These are phyloP conservation scores for Platysteira castanea DNA, from an alignment of 2,113 vertebrate species.

Conservation along the genomic window DNA sequence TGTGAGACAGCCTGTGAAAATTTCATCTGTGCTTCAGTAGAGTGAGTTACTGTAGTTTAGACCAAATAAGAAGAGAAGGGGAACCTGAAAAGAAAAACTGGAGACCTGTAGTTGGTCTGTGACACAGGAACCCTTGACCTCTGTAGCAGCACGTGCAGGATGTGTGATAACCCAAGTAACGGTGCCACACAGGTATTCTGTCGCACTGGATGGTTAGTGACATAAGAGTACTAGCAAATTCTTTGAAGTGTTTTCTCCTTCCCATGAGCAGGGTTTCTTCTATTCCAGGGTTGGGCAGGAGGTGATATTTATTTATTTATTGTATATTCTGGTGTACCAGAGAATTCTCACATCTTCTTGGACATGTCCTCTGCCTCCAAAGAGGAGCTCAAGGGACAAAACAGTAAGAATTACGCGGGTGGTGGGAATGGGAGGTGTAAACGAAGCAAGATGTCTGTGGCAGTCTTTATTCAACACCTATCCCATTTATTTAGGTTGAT, in stretches of 20 bases:
- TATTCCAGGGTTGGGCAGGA: not conserved
- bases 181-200: not conserved
- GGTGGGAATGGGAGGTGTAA: not conserved
- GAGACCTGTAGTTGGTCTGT: accelerated
- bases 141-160: accelerated
- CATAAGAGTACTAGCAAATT: not conserved
- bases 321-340: not conserved
- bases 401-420: not conserved
- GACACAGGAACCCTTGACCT: not conserved
- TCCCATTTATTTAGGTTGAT: not conserved
- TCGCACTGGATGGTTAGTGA: not conserved
- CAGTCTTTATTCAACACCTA: not conserved
- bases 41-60: not conserved
- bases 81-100: not conserved
- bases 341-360: not conserved
- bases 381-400: not conserved
- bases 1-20: not conserved
- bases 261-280: not conserved
- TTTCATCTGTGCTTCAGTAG: not conserved
- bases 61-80: not conserved
- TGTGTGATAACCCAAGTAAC: not conserved
- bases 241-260: not conserved
- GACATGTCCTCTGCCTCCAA: not conserved
- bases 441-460: not conserved
- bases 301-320: not conserved